Base-by-base conservation (phyloP, 1,140 invertebrate species). In the Leptonema lineaticorne region DNA sequence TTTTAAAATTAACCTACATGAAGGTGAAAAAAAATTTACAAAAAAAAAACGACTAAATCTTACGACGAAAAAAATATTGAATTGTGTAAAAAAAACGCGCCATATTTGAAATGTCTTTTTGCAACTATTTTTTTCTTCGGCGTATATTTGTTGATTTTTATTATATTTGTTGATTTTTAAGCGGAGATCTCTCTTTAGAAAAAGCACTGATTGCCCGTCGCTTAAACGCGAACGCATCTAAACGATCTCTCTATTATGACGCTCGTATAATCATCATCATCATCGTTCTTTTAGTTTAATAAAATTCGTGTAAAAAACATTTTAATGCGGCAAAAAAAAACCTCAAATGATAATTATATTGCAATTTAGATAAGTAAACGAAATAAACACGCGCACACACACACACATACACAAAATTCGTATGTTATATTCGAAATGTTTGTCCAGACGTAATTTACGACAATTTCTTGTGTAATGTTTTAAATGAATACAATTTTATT, bases 281-380 rank as follows among this genome's bases (percentile, higher is more conserved):
- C 50, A 53, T 53, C 50, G 27, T 53, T 53, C 50, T 53, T 53
- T 20, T 53, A n/a, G 50, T 20, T 53, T 53, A 53, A 53, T 53
- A 53, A 53, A 53, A 53, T 53, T 53, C 50, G 27, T 53, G 50
- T 53, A 53, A 53, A n/a, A 53, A 20, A 53, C 24, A 26, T 24
- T 53, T 53, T 24, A 26, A 26, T 26, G 50, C 9, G 8, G 22
- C 3, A 11, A 53, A 53, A 53, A 53, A 53, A 41, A n/a, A 45
- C 24, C 9, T 5, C 50, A 53, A 53, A 53, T 53, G 50, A 53
- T 53, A 53, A 53, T 53, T 53, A 53, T 53, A 53, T 53, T 26
- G 50, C 50, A 22, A 53, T 53, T 53, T 53, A 53, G 50, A 53
- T 53, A 53, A 53, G 50, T 53, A 53, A 53, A 26, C 50, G 4